Percentiles rank a stretch among this genome's conserved stretches.
phyloP scores from a whole-genome alignment of 2,113 vertebrate genomes.

The Mohoua ochrocephala region DNA sequence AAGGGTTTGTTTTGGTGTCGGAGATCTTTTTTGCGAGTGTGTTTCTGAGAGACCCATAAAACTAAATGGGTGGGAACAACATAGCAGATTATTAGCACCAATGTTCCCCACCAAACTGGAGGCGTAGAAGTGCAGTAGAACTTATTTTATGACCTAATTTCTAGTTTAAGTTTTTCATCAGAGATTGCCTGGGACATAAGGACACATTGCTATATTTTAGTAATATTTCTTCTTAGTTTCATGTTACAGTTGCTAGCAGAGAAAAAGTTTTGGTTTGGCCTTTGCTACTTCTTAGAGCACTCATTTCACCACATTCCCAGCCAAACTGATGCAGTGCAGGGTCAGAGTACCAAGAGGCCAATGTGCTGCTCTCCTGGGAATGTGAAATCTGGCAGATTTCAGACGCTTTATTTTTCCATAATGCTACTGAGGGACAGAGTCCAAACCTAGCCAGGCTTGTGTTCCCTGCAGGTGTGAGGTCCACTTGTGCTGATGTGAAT shows the following conservation, averaged over 20 bases:
- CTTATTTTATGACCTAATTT: conserved; percentile 36
- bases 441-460: neutral
- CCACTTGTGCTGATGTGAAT: neutral
- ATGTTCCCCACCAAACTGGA: neutral
- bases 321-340: neutral
- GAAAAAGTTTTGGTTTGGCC: neutral
- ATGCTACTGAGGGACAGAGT: neutral
- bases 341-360: neutral
- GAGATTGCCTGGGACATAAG: conserved; percentile 1
- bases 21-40: neutral
- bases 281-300: neutral
- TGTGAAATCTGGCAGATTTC: neutral
- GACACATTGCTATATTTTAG: neutral
- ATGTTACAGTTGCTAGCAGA: neutral
- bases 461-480: neutral
- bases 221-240: neutral
- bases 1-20: conserved; percentile 4
- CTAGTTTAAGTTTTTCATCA: conserved; percentile 12
- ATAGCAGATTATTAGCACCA: conserved; percentile 8
- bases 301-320: neutral
- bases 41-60: conserved; percentile 2
- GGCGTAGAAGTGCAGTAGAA: neutral
- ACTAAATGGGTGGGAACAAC: neutral
- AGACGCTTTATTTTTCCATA: neutral
- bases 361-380: neutral